Evolutionary conservation across 2,113 vertebrate species (phyloP).

Genomic region (Zosterops japonicus): DNA sequence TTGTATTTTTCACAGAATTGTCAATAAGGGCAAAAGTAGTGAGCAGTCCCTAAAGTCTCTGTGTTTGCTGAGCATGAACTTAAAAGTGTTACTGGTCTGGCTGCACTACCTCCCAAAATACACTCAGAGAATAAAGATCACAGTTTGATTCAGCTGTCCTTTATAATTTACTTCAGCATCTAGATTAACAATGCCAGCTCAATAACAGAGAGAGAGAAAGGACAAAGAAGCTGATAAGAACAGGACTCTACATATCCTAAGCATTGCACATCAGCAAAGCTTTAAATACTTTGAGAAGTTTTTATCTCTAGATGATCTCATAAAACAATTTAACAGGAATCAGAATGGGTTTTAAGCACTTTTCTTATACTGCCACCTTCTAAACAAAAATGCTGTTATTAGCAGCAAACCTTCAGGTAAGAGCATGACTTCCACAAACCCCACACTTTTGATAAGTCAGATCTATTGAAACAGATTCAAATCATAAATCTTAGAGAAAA

Average conservation of each 20-base stretch:
- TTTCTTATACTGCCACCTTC: slow-evolving; percentile 26
- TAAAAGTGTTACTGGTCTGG: background rate
- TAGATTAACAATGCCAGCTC: background rate
- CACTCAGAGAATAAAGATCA: background rate
- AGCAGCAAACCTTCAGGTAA: background rate
- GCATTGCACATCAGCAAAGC: background rate
- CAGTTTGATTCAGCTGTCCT: background rate
- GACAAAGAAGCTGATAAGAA: background rate
- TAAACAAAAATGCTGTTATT: slow-evolving; percentile 28
- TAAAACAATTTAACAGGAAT: slow-evolving; percentile 25
- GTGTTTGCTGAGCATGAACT: background rate
- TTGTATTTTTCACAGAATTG: background rate
- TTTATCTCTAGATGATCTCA: background rate
- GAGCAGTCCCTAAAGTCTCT: background rate
- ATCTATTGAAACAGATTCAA: background rate
- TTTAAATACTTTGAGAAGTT: background rate
- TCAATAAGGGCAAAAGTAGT: background rate
- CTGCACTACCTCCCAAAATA: background rate
- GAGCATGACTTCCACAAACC: slow-evolving; percentile 13
- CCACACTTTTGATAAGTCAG: background rate
- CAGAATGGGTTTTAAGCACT: slow-evolving; percentile 27
- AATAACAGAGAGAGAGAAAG: background rate
- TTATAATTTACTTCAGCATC: background rate
- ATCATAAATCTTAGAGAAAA: background rate
- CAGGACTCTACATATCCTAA: background rate